These are phyloP conservation scores for Pangasius djambal DNA, from an alignment of 2,797 vertebrate species.

Conservation along the genomic window DNA sequence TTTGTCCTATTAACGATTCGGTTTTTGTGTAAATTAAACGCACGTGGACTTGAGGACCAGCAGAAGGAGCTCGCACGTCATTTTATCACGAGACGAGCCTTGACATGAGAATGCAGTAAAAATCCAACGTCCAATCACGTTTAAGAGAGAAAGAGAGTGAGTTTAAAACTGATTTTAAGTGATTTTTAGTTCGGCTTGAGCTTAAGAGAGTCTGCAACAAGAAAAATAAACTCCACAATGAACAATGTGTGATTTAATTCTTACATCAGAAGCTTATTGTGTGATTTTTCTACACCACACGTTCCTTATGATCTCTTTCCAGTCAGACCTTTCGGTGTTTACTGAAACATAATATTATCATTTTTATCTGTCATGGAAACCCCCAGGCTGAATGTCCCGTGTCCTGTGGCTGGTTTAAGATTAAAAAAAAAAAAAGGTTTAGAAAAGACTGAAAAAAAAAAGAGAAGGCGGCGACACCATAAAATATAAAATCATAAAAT, in stretches of 20 bases:
- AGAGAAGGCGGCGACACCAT: background rate
- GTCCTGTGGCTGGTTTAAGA: background rate
- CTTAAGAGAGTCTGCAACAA: background rate
- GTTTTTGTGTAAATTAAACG: background rate
- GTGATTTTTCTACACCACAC: background rate
- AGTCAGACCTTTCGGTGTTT: background rate
- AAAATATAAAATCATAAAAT: background rate
- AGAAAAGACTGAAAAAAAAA: background rate
- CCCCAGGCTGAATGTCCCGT: no score
- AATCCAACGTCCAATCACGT: background rate
- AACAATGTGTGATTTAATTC: no score
- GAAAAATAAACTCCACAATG: background rate
- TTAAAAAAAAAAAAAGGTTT: background rate
- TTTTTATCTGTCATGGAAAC: background rate
- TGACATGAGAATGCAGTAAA: background rate
- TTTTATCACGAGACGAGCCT: background rate
- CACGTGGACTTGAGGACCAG: background rate
- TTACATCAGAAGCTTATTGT: background rate
- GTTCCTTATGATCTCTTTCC: background rate
- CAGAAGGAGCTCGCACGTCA: background rate
- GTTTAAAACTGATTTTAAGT: background rate
- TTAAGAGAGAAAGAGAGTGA: background rate
- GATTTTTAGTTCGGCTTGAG: background rate
- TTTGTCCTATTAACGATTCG: background rate
- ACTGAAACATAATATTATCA: background rate